These are phyloP conservation scores for Meteorus sp. DNA, from an alignment of 1,140 invertebrate genomes.

Conservation along the genomic window DNA sequence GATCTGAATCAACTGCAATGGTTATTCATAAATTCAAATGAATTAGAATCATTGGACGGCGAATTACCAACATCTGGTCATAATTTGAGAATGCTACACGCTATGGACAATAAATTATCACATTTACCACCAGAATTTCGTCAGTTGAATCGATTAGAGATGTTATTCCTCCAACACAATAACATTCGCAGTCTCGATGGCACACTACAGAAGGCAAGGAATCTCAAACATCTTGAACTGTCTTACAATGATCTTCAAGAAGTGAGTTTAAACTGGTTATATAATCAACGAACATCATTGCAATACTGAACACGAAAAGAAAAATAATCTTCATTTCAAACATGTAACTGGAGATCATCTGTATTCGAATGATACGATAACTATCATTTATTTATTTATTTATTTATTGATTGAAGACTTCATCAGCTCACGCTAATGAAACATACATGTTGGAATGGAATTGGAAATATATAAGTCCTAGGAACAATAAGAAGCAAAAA, in stretches of 20 bases:
- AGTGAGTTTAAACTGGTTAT: conserved; percentile 57
- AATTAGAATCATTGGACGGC: conserved; percentile 71
- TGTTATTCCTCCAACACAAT: conserved; percentile 72
- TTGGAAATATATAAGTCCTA: too few relatives aligned
- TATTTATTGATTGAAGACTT: too few relatives aligned
- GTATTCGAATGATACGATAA: too few relatives aligned
- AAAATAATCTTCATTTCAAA: too few relatives aligned
- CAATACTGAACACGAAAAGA: too few relatives aligned
- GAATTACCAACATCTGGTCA: conserved; percentile 69
- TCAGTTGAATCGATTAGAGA: conserved; percentile 67
- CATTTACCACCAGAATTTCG: conserved; percentile 70
- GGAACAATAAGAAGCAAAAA: too few relatives aligned
- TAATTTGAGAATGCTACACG: conserved; percentile 70
- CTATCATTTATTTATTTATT: too few relatives aligned
- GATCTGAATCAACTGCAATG: conserved; percentile 72
- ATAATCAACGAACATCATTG: too few relatives aligned
- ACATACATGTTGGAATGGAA: too few relatives aligned
- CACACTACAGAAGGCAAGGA: conserved; percentile 67
- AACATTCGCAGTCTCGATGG: conserved; percentile 69
- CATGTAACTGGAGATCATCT: too few relatives aligned
- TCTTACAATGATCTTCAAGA: conserved; percentile 73
- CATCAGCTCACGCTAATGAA: too few relatives aligned
- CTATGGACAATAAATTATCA: conserved; percentile 70
- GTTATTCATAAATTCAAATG: conserved; percentile 76
- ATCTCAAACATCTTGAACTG: conserved; percentile 67